Conservation (phyloP, 2,888 invertebrate species). For the Lamellibrachia satsuma region DNA sequence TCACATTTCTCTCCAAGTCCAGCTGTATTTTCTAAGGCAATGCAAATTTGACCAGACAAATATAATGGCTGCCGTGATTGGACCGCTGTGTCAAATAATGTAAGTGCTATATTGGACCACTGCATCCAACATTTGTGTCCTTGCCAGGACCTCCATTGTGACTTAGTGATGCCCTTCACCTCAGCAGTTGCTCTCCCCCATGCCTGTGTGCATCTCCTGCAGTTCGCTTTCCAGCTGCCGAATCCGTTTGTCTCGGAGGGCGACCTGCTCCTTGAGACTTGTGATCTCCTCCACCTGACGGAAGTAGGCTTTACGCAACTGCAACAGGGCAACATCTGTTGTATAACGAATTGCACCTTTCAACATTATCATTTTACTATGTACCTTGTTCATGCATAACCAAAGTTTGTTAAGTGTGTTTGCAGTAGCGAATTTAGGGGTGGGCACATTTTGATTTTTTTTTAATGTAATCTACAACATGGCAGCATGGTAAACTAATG, state of each 20-base stretch:
- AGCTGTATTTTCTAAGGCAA: not conserved
- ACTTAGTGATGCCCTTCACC: not conserved
- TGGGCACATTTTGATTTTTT: too few species aligned
- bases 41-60: not conserved
- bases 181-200: conserved; percentile 34
- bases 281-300: conserved; percentile 72
- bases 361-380: too few species aligned
- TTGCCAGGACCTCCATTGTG: not conserved
- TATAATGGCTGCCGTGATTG: conserved; percentile 4
- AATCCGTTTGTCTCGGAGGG: conserved; percentile 81
- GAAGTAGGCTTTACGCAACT: conserved; percentile 43
- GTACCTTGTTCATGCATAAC: too few species aligned
- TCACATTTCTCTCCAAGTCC: not conserved
- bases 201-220: not conserved
- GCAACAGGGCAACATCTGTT: conserved; percentile 26
- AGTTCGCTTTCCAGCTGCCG: conserved; percentile 81
- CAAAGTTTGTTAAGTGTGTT: too few species aligned
- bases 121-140: not conserved
- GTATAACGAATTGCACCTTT: too few species aligned
- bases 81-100: conserved; percentile 9
- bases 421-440: too few species aligned
- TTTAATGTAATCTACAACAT: too few species aligned
- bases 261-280: conserved; percentile 79
- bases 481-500: too few species aligned
- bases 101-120: not conserved